These are phyloP conservation scores for Bombus turneri DNA, from an alignment of 1,140 invertebrate genomes.

Conservation along the genomic window DNA sequence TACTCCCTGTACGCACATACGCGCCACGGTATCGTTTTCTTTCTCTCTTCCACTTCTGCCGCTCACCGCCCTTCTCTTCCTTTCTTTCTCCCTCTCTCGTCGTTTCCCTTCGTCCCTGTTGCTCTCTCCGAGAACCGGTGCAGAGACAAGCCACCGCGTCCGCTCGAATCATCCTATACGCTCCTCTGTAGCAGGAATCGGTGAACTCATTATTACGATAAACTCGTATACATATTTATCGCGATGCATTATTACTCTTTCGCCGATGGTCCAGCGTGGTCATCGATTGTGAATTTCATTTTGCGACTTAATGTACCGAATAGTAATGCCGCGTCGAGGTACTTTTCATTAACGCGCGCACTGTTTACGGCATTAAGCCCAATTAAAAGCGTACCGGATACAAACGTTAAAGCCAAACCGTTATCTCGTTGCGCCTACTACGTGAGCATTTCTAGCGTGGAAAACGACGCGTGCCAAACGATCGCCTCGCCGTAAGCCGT, in stretches of 20 bases:
- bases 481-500: not conserved
- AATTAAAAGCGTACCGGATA: conserved; percentile 77
- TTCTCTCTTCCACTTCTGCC: not conserved
- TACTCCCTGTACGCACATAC: conserved; percentile 9
- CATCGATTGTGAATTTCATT: conserved; percentile 81
- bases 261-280: conserved; percentile 71
- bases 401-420: conserved; percentile 73
- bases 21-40: not conserved
- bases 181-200: conserved; percentile 67
- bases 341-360: conserved; percentile 78
- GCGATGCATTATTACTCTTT: conserved; percentile 76
- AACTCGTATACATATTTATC: conserved; percentile 78
- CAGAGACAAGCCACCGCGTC: conserved; percentile 29
- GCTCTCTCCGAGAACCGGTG: not conserved
- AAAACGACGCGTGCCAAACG: conserved; percentile 28
- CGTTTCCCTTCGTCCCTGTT: not conserved
- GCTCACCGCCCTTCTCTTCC: not conserved
- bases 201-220: conserved; percentile 80
- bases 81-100: no score
- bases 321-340: conserved; percentile 77
- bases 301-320: conserved; percentile 81
- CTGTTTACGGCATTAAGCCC: conserved; percentile 78
- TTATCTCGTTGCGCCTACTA: conserved; percentile 69
- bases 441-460: not conserved
- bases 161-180: conserved; percentile 25